Base-by-base conservation (phyloP, 1,140 invertebrate species). In the Cryptotermes secundus region DNA sequence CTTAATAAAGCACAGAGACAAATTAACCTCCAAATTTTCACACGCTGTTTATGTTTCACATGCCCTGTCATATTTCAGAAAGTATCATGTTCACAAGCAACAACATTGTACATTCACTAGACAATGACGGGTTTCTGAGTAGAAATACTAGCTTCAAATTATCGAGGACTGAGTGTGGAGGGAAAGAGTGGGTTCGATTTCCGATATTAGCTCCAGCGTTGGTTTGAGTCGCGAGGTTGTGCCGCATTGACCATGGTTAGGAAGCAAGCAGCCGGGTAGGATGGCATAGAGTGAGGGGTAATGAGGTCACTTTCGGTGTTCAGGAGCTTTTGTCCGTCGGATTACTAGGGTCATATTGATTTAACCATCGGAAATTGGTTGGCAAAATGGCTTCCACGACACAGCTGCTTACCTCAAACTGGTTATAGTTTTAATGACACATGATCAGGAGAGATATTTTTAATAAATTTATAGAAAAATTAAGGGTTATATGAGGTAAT, bases 81-180 rank as follows among this genome's bases (percentile, higher is more conserved):
- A 42, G 38, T 12, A 42, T 12, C 38, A 12, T 42, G 38, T 42
- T 14, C 38, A 59, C 53, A 59, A 72, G 9, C 59, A 72, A 31
- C 9, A 31, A 31, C n/a, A 72, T 22, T 19, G 2, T 7, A 24
- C 6, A 24, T n/a, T n/a, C 19, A 59, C 53, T 24, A 59, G 26
- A 3, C 9, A n/a, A 10, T 31, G 26, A 31, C 26, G 26, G 59
- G 14, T 31, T 72, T 72, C 59, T 72, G 59, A 31, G n/a, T 16
- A 72, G 59, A 72, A 72, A 72, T 72, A 72, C 59, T 72, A n/a
- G 26, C 59, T 72, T 72, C 59, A 72, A 72, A 72, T 72, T 72
- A 72, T 72, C 26, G 59, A 31, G 9, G 59, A 14, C 9, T 31
- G 59, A 16, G 59, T 72, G 26, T 31, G 4, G 22, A 3, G 45